phyloP scores from a whole-genome alignment of 2,113 vertebrate species.

The Ploceus nigricollis region DNA sequence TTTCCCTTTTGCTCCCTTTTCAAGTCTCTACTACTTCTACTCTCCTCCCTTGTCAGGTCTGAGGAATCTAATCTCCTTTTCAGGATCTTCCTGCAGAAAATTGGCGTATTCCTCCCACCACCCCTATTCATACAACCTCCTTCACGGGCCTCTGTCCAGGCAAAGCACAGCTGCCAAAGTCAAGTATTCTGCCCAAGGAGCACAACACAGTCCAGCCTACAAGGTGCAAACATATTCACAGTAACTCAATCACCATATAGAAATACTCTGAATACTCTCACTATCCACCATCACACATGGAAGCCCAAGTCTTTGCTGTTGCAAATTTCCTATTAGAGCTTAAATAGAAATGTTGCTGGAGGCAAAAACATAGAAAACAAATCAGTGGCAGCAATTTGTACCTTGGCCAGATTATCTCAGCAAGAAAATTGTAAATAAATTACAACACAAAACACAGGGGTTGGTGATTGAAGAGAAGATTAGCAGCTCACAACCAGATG shows the following conservation, averaged over 20 bases:
- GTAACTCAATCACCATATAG: background rate
- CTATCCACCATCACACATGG: background rate
- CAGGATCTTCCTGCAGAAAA: background rate
- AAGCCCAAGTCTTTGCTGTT: background rate
- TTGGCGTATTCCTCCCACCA: background rate
- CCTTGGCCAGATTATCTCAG: background rate
- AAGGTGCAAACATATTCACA: background rate
- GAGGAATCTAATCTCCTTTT: background rate
- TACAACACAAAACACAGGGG: background rate
- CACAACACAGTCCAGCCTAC: background rate
- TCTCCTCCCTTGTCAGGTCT: background rate
- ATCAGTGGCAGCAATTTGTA: background rate
- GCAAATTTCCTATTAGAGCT: background rate
- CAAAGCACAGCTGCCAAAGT: background rate
- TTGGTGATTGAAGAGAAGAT: background rate
- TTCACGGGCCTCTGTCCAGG: background rate
- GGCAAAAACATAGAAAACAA: background rate
- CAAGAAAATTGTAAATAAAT: background rate
- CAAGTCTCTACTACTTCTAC: background rate
- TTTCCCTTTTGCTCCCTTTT: background rate
- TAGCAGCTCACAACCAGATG: background rate
- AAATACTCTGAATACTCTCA: background rate
- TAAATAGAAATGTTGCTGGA: background rate
- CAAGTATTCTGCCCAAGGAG: background rate
- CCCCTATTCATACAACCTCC: background rate